phyloP scores from a whole-genome alignment of 2,797 vertebrate genomes.

The Acridotheres tristis region DNA sequence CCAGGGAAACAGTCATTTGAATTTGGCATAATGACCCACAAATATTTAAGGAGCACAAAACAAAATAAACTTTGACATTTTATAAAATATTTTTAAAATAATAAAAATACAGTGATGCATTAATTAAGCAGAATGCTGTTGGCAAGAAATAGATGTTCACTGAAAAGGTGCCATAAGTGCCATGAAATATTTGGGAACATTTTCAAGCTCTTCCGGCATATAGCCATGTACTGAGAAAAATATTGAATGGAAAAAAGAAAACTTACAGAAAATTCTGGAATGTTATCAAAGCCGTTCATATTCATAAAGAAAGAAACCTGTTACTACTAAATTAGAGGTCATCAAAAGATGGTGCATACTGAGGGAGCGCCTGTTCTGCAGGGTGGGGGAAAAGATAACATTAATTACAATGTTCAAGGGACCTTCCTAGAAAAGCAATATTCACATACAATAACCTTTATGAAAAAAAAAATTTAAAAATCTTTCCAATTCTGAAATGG shows the following conservation, averaged over 20 bases:
- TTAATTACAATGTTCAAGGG: not conserved
- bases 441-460: not conserved
- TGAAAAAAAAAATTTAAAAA: not conserved
- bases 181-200: not conserved
- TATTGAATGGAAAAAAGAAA: not conserved
- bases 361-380: fast-evolving
- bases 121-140: not conserved
- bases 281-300: not conserved
- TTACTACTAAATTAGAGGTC: not conserved
- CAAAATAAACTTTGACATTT: not conserved
- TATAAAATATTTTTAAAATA: not conserved
- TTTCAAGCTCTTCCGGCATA: not conserved
- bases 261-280: not conserved
- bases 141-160: not conserved
- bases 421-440: not conserved
- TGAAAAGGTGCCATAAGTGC: not conserved
- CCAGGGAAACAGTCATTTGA: not conserved
- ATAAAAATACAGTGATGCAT: not conserved
- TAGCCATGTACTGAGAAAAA: not conserved
- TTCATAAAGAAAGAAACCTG: not conserved
- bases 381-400: not conserved
- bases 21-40: not conserved
- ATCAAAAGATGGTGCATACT: not conserved
- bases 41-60: not conserved
- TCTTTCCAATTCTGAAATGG: not conserved